phyloP scores from a whole-genome alignment of 2,888 invertebrate genomes.

The Mythimna albipuncta region DNA sequence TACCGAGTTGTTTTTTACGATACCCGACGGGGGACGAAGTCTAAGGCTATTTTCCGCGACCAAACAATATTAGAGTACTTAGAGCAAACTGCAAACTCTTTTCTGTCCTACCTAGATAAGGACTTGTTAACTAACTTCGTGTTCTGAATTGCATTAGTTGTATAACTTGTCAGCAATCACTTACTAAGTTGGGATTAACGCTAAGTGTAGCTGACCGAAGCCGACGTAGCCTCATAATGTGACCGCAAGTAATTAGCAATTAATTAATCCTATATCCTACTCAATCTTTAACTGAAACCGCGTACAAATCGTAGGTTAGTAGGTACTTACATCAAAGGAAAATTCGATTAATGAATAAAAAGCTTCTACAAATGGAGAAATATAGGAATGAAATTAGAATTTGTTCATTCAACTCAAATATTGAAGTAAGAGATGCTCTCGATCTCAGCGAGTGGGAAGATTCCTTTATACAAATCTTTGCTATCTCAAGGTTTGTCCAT shows the following conservation, averaged over 20 bases:
- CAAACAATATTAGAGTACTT: conserved; percentile 21
- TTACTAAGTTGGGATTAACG: conserved; percentile 41
- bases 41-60: conserved; percentile 14
- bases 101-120: conserved; percentile 27
- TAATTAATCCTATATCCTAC: conserved; percentile 36
- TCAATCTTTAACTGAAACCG: conserved; percentile 25
- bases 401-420: conserved; percentile 61
- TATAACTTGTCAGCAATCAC: conserved; percentile 47
- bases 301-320: conserved; percentile 14
- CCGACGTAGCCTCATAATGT: conserved; percentile 16
- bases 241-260: conserved; percentile 48
- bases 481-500: conserved; percentile 8
- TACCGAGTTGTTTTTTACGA: conserved; percentile 6
- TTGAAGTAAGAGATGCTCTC: conserved; percentile 51
- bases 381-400: conserved; percentile 58
- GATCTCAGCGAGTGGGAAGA: conserved; percentile 30
- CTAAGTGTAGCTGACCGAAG: conserved; percentile 15
- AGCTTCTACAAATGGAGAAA: conserved; percentile 44
- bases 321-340: conserved; percentile 51
- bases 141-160: conserved; percentile 45
- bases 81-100: conserved; percentile 36
- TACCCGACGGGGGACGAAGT: not conserved
- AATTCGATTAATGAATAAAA: conserved; percentile 57
- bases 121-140: conserved; percentile 42
- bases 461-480: conserved; percentile 42